Base-by-base conservation (phyloP, 2,113 vertebrate genomes). In the Sapayoa aenigma region DNA sequence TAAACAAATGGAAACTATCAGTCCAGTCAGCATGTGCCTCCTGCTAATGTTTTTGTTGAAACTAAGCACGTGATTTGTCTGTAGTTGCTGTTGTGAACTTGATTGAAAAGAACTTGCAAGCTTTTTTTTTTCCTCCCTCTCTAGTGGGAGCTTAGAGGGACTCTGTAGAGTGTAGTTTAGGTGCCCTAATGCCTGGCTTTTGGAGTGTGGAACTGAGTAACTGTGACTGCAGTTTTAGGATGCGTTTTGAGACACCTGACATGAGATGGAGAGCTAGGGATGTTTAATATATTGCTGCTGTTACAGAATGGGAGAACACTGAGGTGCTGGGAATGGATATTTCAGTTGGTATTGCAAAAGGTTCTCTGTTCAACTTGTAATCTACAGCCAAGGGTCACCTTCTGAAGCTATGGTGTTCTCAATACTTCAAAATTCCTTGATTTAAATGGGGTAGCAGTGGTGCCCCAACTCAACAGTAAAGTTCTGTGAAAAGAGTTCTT, bases 1-100 rank as follows among this genome's bases (percentile, higher is more conserved):
- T 69, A 94, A 92, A 92, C 92, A 95, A 93, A 55, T 89, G 93
- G 91, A 92, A 96, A 84, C 73, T 84, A 81, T 94, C 91, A 92
- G 94, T 86, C 76, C 95, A 86, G 83, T 97, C 91, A 93, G 94
- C 92, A 84, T 93, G 80, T 96, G 83, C 77, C 75, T 63, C 27
- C 68, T 81, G 79, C 86, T 84, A 67, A 84, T 94, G 86, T 63
- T 93, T 96, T 94, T 93, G 86, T 96, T 93, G 80, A 92, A 95
- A 78, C 17, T 58, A 52, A 80, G 65, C 86, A 11, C 74, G 76
- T 89, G 91, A 86, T 97, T 78, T 89, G 42, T 72, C 65, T 95
- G 37, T 78, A 47, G 39, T 39, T 91, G 67, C 46, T 37, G 27
- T 63, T 89, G 30, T 80, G 76, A 89, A 63, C 65, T 84, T 92